Percentiles rank a stretch among this genome's conserved stretches.
Conservation (phyloP, 2,113 vertebrate species). For the Corydoras maculifer region DNA sequence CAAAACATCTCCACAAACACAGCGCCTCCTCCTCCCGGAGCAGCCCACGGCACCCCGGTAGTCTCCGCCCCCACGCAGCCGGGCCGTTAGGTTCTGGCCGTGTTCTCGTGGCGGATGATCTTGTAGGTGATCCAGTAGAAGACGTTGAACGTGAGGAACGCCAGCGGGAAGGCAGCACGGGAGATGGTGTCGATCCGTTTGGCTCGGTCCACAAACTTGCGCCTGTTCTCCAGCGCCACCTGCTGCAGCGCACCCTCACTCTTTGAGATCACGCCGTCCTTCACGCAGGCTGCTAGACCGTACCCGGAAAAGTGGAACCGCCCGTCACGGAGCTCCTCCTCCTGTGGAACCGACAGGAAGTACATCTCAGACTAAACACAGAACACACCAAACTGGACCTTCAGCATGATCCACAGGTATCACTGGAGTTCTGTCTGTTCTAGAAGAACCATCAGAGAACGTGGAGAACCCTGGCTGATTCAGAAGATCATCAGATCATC, state of each 20-base stretch:
- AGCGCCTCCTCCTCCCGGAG: no score
- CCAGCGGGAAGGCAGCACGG: constrained; percentile 90
- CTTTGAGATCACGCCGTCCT: constrained; percentile 82
- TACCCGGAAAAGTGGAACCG: constrained; percentile 92
- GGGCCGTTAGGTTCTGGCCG: constrained; percentile 73
- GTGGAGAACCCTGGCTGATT: no score
- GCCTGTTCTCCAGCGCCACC: constrained; percentile 74
- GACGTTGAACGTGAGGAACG: constrained; percentile 98
- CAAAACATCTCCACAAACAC: no score
- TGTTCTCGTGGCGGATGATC: constrained; percentile 93
- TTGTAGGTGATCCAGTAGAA: constrained; percentile 99
- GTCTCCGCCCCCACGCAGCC: no score
- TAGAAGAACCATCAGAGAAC: no score
- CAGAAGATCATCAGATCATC: no score
- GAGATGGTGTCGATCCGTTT: constrained; percentile 98
- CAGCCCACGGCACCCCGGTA: no score
- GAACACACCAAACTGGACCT: no score
- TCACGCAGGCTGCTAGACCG: constrained; percentile 85
- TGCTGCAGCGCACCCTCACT: constrained; percentile 64
- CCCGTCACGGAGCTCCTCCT: constrained; percentile 85
- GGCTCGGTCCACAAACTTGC: constrained; percentile 95
- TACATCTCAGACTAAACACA: not conserved
- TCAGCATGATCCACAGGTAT: no score
- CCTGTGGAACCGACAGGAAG: constrained; percentile 61
- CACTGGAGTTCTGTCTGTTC: no score